Conservation (phyloP, 2,113 vertebrate species). For the Hippocampus barbouri region DNA sequence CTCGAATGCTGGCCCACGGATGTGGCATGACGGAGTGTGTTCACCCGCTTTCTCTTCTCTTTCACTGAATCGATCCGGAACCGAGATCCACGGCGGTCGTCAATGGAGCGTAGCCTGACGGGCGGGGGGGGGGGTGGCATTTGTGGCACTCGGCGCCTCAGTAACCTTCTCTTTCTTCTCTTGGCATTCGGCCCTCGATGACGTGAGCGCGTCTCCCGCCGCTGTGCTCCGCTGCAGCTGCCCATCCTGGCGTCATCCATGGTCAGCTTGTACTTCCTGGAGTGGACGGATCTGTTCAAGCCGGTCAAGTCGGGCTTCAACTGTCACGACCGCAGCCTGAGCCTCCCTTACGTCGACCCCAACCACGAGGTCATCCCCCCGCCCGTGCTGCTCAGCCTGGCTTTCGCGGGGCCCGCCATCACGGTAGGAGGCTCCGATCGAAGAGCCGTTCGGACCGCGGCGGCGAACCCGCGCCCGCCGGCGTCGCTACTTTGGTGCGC, state of each 20-base stretch:
- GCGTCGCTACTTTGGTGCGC: too few relatives aligned
- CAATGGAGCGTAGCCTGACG: constrained; percentile 38
- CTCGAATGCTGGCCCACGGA: constrained; percentile 14
- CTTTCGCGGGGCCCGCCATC: constrained; percentile 90
- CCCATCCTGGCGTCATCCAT: constrained; percentile 94
- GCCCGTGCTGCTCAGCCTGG: constrained; percentile 92
- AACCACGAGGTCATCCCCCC: constrained; percentile 91
- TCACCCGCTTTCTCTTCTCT: background rate
- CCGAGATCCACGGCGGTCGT: background rate
- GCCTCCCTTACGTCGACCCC: constrained; percentile 93
- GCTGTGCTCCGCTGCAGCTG: constrained; percentile 68
- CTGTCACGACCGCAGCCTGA: constrained; percentile 94
- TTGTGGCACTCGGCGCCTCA: constrained; percentile 14
- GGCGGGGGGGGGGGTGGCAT: constrained; percentile 1
- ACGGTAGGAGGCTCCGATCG: constrained; percentile 69
- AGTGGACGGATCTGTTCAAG: constrained; percentile 96
- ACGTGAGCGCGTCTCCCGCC: background rate
- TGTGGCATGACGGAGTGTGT: background rate
- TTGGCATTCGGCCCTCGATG: background rate
- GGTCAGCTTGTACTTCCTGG: constrained; percentile 96
- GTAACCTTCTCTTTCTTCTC: constrained; percentile 37
- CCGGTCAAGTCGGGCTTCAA: constrained; percentile 91
- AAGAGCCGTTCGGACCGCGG: too few relatives aligned
- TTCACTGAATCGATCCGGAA: background rate
- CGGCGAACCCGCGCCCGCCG: too few relatives aligned